Conservation (phyloP, 2,113 vertebrate genomes). For the Hemibagrus wyckioides region DNA sequence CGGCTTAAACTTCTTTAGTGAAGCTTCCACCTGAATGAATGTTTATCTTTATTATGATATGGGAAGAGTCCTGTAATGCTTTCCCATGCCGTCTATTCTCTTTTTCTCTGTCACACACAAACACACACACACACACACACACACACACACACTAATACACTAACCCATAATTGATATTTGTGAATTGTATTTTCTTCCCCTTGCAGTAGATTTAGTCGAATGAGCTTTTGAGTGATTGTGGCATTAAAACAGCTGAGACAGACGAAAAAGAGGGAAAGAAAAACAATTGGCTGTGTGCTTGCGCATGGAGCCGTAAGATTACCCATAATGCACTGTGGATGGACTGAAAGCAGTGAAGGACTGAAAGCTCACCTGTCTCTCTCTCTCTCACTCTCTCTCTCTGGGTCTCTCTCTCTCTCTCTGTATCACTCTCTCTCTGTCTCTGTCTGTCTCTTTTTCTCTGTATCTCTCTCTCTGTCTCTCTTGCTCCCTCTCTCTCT, state of each 20-base stretch:
- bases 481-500: no score
- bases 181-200: conserved; percentile 38
- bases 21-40: conserved; percentile 46
- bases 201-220: conserved; percentile 38
- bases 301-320: conserved; percentile 40
- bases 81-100: conserved; percentile 31
- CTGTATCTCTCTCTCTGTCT: no score
- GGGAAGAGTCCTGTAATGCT: conserved; percentile 30
- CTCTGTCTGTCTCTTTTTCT: not conserved
- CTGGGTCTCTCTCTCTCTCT: not conserved
- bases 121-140: not conserved
- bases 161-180: conserved; percentile 53
- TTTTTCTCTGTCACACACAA: not conserved
- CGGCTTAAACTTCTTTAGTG: conserved; percentile 26
- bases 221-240: conserved; percentile 48
- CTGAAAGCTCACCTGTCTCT: not conserved
- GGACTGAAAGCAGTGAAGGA: not conserved
- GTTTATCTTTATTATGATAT: conserved; percentile 47
- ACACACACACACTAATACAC: conserved; percentile 24
- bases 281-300: conserved; percentile 46
- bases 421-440: not conserved
- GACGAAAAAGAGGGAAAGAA: conserved; percentile 22
- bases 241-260: conserved; percentile 54
- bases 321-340: conserved; percentile 27
- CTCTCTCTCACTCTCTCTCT: not conserved